Conservation (phyloP, 2,113 vertebrate species). For the Bufo bufo region DNA sequence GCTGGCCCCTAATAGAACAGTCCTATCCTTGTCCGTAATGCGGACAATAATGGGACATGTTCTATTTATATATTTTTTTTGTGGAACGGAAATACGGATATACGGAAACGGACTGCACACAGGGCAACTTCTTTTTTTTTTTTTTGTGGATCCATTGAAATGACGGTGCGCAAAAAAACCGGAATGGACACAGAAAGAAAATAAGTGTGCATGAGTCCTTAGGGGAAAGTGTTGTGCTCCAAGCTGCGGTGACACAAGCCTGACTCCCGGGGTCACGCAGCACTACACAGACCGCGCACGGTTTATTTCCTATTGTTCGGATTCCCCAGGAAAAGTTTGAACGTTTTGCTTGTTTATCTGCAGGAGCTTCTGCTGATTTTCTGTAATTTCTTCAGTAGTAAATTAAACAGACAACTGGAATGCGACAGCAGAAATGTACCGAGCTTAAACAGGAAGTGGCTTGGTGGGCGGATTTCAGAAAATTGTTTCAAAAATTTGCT, state of each 20-base stretch:
- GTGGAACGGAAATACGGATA: too few relatives aligned
- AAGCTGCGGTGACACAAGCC: background rate
- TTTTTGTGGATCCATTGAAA: too few relatives aligned
- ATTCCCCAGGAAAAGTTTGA: background rate
- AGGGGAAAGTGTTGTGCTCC: background rate
- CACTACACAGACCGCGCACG: background rate
- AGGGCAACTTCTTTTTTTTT: too few relatives aligned
- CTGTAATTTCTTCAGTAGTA: background rate
- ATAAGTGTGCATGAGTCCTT: too few relatives aligned
- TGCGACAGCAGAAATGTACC: slow-evolving; percentile 12
- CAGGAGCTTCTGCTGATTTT: background rate
- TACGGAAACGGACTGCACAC: too few relatives aligned
- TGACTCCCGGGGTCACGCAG: background rate
- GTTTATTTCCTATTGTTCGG: background rate
- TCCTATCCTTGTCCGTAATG: too few relatives aligned
- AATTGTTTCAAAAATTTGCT: background rate
- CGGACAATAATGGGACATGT: too few relatives aligned
- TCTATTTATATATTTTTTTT: too few relatives aligned
- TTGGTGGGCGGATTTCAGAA: slow-evolving; percentile 14
- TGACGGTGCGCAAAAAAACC: too few relatives aligned
- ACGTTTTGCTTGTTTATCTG: background rate
- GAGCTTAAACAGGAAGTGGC: slow-evolving; percentile 32
- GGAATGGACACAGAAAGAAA: too few relatives aligned
- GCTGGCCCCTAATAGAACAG: too few relatives aligned
- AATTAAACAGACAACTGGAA: slow-evolving; percentile 41